A percentile compares a stretch with the other conserved stretches of the same genome.
phyloP scores from a whole-genome alignment of 1,140 invertebrate genomes.

The Coptotermes formosanus region DNA sequence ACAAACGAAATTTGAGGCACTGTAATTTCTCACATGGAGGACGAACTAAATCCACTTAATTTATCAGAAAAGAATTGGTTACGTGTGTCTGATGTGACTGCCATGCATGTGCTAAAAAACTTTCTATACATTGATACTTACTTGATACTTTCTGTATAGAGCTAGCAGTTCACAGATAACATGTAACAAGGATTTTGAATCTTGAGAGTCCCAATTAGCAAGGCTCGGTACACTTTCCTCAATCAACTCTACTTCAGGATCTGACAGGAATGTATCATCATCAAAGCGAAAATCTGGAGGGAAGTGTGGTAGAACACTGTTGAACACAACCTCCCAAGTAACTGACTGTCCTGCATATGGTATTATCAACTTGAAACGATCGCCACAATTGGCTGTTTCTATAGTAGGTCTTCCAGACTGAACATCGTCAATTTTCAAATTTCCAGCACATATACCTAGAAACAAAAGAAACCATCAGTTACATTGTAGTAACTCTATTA shows the following conservation, averaged over 20 bases:
- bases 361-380: slow-evolving; percentile 46
- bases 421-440: slow-evolving; percentile 22
- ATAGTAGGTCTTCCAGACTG: slow-evolving; percentile 24
- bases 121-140: slow-evolving; percentile 34
- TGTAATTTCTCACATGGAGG: not conserved
- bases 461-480: not conserved
- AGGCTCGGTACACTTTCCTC: slow-evolving; percentile 54
- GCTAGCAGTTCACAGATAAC: slow-evolving; percentile 55
- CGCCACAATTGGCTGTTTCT: slow-evolving; percentile 34
- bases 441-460: slow-evolving; percentile 18
- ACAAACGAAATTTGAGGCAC: too few species aligned
- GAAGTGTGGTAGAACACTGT: slow-evolving; percentile 43
- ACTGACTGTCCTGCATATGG: slow-evolving; percentile 46
- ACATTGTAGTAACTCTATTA: too few species aligned
- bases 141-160: slow-evolving; percentile 57
- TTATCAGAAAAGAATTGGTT: not conserved
- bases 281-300: slow-evolving; percentile 55
- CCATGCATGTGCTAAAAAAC: not conserved
- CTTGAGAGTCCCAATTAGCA: slow-evolving; percentile 53
- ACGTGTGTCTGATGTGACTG: not conserved
- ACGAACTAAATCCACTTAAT: not conserved
- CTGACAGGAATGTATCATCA: slow-evolving; percentile 54
- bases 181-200: slow-evolving; percentile 52
- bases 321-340: slow-evolving; percentile 46
- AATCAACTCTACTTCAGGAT: slow-evolving; percentile 51